These are phyloP conservation scores for Delia radicum DNA, from an alignment of 1,140 invertebrate species.

Conservation along the genomic window DNA sequence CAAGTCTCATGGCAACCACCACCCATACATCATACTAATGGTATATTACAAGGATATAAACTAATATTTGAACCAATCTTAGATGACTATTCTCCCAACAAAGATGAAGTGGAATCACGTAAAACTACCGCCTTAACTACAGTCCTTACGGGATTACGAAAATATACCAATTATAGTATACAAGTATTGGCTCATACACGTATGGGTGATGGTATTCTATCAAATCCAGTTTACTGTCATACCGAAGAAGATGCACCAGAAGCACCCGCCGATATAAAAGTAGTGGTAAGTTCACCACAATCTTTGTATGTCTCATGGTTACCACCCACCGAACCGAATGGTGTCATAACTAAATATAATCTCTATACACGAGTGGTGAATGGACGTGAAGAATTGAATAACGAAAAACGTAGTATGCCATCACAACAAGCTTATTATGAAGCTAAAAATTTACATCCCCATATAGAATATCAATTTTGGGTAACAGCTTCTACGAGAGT, in stretches of 20 bases:
- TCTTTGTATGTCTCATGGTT: constrained; percentile 80
- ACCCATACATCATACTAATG: constrained; percentile 72
- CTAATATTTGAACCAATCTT: constrained; percentile 69
- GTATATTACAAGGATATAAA: constrained; percentile 82
- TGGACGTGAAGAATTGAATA: constrained; percentile 68
- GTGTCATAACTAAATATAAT: constrained; percentile 77
- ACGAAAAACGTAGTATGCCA: constrained; percentile 65
- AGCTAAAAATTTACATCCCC: constrained; percentile 69
- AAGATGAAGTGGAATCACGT: constrained; percentile 66
- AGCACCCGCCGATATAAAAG: constrained; percentile 78
- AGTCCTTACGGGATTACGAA: constrained; percentile 68
- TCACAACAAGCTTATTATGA: constrained; percentile 67
- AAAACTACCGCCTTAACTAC: constrained; percentile 70
- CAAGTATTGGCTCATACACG: constrained; percentile 80
- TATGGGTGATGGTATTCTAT: constrained; percentile 76
- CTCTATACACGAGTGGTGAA: constrained; percentile 73
- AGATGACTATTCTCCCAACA: constrained; percentile 51
- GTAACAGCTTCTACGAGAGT: constrained; percentile 74
- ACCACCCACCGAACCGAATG: constrained; percentile 74
- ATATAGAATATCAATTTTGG: constrained; percentile 81
- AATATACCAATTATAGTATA: constrained; percentile 84
- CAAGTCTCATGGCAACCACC: constrained; percentile 85
- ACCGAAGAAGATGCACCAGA: constrained; percentile 86
- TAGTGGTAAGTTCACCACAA: constrained; percentile 72
- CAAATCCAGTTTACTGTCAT: constrained; percentile 70